Evolutionary conservation across 2,797 vertebrate species (phyloP), one percentile per base, ranked within the genome.

Genomic region (Harpagifer antarcticus): DNA sequence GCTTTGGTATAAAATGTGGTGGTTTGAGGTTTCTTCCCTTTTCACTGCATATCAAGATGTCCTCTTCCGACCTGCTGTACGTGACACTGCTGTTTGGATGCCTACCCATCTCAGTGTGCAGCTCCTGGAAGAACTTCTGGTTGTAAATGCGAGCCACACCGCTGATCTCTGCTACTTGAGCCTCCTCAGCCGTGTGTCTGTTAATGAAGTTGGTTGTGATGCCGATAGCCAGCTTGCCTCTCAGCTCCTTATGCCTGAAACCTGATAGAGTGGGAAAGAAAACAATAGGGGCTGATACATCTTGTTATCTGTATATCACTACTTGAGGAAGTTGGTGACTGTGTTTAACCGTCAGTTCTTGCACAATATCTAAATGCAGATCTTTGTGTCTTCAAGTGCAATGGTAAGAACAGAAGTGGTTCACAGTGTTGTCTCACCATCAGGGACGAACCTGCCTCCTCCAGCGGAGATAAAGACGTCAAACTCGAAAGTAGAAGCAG

Each of bases 111-210:
- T 96, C 92, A 40, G 94, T 96, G 68, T 94, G 96, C 60, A 99
- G 95, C 8, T 96, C 94, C 59, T 96, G 96, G 93, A 99, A 99
- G 93, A 99, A 99, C 59, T 96, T 96, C 91, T 99, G 98, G 91
- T 99, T 99, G 92, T 98, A 99, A 89, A 99, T 99, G 1, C 96
- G 95, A 0, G 98, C 98, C 48, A 99, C 98, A 0, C 98, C 98
- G 0, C 97, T 99, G 94, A 99, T 99, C 91, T 99, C 98, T 0
- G 94, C 93, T 53, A 98, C 98, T 60, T 96, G 95, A n/a, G 95
- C 93, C 89, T 99, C 98, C 0, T 94, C 95, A 11, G 85, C 89
- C 0, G 96, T 97, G 85, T 93, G 93, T 9, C 86, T 79, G 73
- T 99, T 99, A 84, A 96, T 53, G 44, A 99, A 99, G 92, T 99